Conservation (phyloP, 2,113 vertebrate genomes). For the Pygoscelis adeliae region DNA sequence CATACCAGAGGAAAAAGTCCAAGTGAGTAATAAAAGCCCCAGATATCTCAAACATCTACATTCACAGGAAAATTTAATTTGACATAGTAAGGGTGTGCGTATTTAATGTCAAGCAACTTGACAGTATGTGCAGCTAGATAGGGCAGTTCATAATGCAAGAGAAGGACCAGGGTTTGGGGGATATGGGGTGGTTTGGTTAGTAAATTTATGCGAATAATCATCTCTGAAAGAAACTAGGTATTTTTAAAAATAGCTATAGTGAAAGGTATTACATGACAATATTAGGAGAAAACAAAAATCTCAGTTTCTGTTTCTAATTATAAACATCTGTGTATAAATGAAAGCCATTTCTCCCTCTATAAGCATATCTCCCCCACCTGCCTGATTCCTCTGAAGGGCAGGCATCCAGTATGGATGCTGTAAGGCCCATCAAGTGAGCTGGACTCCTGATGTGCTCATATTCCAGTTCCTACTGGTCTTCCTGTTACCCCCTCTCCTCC, state of each 20-base stretch:
- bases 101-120: background rate
- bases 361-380: background rate
- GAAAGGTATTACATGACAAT: background rate
- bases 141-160: background rate
- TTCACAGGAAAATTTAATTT: background rate
- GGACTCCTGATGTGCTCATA: background rate
- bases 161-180: background rate
- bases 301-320: background rate
- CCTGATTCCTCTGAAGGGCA: background rate
- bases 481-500: background rate
- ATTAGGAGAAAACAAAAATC: background rate
- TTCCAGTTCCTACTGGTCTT: background rate
- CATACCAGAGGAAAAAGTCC: background rate
- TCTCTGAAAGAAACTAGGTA: background rate
- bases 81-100: background rate
- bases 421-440: background rate
- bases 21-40: constrained; percentile 4
- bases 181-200: background rate
- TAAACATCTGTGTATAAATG: background rate
- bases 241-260: background rate
- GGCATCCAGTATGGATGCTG: background rate
- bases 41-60: background rate
- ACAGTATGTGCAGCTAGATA: background rate
- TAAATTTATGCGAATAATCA: background rate
- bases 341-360: background rate